Evolutionary conservation across 2,888 invertebrate genomes (phyloP).

Genomic region (Nomada hirtipes): DNA sequence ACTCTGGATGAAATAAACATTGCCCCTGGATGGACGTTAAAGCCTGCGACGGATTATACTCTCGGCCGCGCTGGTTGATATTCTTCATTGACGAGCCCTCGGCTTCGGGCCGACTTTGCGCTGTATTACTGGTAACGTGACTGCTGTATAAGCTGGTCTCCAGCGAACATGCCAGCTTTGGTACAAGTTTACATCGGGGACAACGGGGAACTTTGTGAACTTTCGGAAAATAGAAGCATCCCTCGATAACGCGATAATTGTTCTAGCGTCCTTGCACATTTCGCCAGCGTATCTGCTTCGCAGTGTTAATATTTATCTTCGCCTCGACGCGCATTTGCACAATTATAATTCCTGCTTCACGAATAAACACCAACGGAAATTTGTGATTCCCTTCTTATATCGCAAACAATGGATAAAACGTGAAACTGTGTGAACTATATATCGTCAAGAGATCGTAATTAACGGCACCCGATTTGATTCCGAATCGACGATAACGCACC

Average conservation of each 20-base stretch:
- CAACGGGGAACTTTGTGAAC: constrained; percentile 43
- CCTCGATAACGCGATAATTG: constrained; percentile 50
- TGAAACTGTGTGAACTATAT: too few species aligned
- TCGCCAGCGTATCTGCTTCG: background rate
- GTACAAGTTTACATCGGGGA: constrained; percentile 44
- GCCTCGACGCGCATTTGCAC: background rate
- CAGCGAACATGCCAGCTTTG: constrained; percentile 45
- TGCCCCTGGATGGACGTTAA: background rate
- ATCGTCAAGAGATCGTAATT: background rate
- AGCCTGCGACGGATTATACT: constrained; percentile 31
- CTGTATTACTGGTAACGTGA: constrained; percentile 61
- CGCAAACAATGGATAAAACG: background rate
- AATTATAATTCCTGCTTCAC: background rate
- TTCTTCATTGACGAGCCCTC: constrained; percentile 48
- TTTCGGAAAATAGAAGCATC: constrained; percentile 26
- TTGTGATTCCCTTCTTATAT: too few species aligned
- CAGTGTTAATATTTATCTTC: background rate
- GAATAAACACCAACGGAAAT: too few species aligned
- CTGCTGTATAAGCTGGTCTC: constrained; percentile 62
- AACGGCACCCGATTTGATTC: background rate
- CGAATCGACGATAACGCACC: constrained; percentile 1
- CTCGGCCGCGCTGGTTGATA: constrained; percentile 44
- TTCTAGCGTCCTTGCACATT: constrained; percentile 17
- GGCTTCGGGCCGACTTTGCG: constrained; percentile 34
- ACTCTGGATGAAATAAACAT: constrained; percentile 4